These are phyloP conservation scores for Butorides virescens DNA, from an alignment of 2,113 vertebrate genomes.

Conservation along the genomic window DNA sequence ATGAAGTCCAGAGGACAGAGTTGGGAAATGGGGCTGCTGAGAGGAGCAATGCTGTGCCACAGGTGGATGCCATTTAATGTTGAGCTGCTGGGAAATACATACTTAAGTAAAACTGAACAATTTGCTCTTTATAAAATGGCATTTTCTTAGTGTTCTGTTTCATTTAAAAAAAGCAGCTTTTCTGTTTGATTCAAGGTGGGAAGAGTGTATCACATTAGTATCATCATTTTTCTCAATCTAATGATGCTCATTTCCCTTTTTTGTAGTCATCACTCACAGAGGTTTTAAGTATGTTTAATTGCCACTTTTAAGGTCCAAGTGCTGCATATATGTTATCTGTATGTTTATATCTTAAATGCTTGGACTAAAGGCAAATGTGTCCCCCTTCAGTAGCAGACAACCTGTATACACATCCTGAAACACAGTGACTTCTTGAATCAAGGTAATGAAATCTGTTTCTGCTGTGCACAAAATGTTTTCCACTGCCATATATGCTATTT, in stretches of 20 bases:
- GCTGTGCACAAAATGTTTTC: background rate
- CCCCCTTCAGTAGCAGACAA: background rate
- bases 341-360: background rate
- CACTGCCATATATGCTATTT: background rate
- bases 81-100: background rate
- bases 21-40: background rate
- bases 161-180: background rate
- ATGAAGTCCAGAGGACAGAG: background rate
- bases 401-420: background rate
- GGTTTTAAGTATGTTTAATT: background rate
- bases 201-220: background rate
- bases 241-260: background rate
- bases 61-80: background rate
- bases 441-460: background rate
- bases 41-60: background rate
- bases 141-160: background rate
- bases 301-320: background rate
- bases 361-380: background rate
- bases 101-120: background rate
- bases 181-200: background rate
- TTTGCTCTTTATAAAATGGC: background rate
- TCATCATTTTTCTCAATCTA: background rate
- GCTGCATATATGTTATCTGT: background rate
- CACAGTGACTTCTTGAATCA: background rate
- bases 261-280: background rate